Base-by-base conservation (phyloP, 2,888 invertebrate genomes). In the Dilophus febrilis region DNA sequence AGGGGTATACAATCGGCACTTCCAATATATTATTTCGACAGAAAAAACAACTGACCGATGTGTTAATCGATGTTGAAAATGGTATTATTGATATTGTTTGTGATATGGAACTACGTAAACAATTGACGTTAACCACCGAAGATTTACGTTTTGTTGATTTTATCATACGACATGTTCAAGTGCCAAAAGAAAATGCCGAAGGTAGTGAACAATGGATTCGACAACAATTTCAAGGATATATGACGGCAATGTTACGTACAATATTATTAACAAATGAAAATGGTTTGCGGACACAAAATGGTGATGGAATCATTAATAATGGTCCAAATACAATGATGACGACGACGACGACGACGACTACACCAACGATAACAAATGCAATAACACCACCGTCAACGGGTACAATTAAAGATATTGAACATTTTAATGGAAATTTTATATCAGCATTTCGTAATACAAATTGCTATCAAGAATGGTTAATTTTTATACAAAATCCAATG, bases 21-120 rank as follows among this genome's bases (percentile, higher is more conserved):
- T 95, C 95, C 13, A 98, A 98, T 66, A 83, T 92, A n/a, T 67
- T 98, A 29, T 98, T 97, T 58, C 88, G 90, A 57, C 95, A 95
- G 59, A 92, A 92, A 55, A 74, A 83, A 45, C 85, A 92, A 53
- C 64, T 94, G 37, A 83, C 88, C 45, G 97, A 98, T 63, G 87
- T 91, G 14, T 64, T 95, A 40, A 77, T 98, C 3, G 92, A 92
- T 65, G 72, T 87, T 40, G 87, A 85, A 57, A 82, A 79, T 48
- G 78, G 78, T 48, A 75, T 84, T 55, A 79, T 97, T 55, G 92
- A 94, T 55, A 76, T 77, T 22, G 52, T 53, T 31, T 10, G n/a
- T 16, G 88, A 91, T 58, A 63, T 78, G 40, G 79, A 85, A 45
- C 64, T 94, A 43, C 73, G 84, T 47, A 74, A 82, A 47, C 81